These are phyloP conservation scores for Dendrocincla tyrannina DNA, from an alignment of 2,797 vertebrate genomes.

Conservation along the genomic window DNA sequence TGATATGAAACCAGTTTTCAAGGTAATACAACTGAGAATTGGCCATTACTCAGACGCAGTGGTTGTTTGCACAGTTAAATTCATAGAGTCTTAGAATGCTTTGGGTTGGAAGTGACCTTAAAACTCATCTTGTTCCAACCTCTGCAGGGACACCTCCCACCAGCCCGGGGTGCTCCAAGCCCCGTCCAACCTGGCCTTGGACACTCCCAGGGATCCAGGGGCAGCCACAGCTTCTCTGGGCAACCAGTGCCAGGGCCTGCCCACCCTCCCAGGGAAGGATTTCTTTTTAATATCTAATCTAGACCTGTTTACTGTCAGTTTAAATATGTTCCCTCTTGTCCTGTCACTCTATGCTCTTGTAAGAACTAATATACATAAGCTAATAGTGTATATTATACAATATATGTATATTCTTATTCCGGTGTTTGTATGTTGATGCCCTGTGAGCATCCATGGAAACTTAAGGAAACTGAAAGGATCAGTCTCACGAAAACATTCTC, in stretches of 20 bases:
- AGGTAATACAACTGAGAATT: accelerated
- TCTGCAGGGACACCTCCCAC: background rate
- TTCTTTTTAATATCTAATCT: background rate
- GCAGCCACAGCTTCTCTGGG: background rate
- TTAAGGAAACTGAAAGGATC: background rate
- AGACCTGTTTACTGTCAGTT: background rate
- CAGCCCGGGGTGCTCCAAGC: background rate
- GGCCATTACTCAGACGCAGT: accelerated
- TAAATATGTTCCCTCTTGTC: background rate
- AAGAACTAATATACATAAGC: background rate
- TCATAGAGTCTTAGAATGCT: background rate
- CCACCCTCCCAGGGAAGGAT: background rate
- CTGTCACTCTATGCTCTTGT: background rate
- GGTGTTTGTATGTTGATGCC: background rate
- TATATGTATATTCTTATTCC: background rate
- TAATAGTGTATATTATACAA: background rate
- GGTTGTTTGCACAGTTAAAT: background rate
- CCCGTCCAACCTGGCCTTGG: accelerated
- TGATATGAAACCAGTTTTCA: background rate
- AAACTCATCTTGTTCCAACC: background rate
- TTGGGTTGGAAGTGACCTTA: background rate
- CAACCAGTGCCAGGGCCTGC: background rate
- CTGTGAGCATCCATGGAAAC: accelerated
- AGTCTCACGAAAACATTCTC: background rate
- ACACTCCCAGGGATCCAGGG: background rate